Percentiles rank a stretch among this genome's conserved stretches.
Conservation (phyloP, 2,888 invertebrate genomes). For the Mycalesis mineus region DNA sequence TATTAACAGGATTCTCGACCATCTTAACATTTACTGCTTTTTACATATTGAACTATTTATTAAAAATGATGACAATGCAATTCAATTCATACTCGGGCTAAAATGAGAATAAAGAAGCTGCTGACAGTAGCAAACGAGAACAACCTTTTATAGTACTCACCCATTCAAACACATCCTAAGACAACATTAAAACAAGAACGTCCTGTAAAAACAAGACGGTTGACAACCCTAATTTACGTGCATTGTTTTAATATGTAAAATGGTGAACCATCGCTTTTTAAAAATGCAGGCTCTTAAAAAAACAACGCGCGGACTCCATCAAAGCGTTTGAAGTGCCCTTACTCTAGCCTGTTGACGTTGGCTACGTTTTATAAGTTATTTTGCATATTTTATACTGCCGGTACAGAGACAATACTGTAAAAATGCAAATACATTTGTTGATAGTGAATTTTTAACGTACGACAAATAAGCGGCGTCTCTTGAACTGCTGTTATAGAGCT, state of each 20-base stretch:
- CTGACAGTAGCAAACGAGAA: no score
- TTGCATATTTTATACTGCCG: neutral
- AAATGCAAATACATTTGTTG: constrained; percentile 3
- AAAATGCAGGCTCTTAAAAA: constrained; percentile 7
- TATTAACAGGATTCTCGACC: no score
- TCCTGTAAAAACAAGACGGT: neutral
- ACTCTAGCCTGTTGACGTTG: constrained; percentile 5
- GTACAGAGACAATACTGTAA: neutral
- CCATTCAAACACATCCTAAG: neutral
- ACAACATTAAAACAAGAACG: neutral
- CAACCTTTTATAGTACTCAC: no score
- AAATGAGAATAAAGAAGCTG: no score
- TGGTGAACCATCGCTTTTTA: neutral
- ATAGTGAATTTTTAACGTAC: neutral
- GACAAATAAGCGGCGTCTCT: neutral
- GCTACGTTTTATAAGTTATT: constrained; percentile 6
- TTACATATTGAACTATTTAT: no score
- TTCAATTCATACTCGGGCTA: no score
- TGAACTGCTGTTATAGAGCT: neutral
- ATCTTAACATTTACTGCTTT: no score
- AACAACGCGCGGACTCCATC: constrained; percentile 6
- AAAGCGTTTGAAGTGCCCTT: constrained; percentile 10
- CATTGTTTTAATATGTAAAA: constrained; percentile 9
- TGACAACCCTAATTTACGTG: neutral
- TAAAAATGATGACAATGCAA: no score